These are phyloP conservation scores for Neogobius melanostomus DNA, from an alignment of 2,113 vertebrate genomes.

Conservation along the genomic window DNA sequence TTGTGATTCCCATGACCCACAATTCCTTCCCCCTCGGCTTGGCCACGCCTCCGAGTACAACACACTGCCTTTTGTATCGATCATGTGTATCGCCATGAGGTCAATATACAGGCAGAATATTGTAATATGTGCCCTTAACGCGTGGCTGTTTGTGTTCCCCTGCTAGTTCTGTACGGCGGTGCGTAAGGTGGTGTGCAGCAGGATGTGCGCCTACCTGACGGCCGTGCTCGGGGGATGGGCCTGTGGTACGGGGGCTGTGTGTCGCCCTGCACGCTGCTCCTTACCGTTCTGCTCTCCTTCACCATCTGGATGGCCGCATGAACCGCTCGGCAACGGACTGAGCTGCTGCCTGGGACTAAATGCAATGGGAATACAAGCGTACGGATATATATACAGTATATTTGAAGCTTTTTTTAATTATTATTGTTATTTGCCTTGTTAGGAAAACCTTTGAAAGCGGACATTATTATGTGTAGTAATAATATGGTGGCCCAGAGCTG, in stretches of 20 bases:
- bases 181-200: conserved; percentile 74
- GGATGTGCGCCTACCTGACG: conserved; percentile 64
- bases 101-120: too few relatives aligned
- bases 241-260: conserved; percentile 60
- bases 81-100: too few relatives aligned
- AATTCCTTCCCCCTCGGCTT: too few relatives aligned
- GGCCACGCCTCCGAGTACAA: too few relatives aligned
- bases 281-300: conserved; percentile 68
- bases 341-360: background rate
- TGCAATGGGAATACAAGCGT: background rate
- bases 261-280: conserved; percentile 52
- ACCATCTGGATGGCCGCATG: conserved; percentile 81
- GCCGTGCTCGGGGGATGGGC: conserved; percentile 55
- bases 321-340: background rate
- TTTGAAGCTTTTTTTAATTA: background rate
- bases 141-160: background rate
- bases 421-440: background rate
- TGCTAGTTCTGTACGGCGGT: conserved; percentile 76
- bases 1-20: too few relatives aligned
- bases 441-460: too few relatives aligned
- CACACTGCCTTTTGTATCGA: too few relatives aligned
- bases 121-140: too few relatives aligned
- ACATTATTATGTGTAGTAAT: too few relatives aligned
- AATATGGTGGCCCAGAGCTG: too few relatives aligned
- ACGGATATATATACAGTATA: background rate